Evolutionary conservation across 2,797 vertebrate species (phyloP), one percentile per base, ranked within the genome.

Genomic region (Oophaga sylvatica): DNA sequence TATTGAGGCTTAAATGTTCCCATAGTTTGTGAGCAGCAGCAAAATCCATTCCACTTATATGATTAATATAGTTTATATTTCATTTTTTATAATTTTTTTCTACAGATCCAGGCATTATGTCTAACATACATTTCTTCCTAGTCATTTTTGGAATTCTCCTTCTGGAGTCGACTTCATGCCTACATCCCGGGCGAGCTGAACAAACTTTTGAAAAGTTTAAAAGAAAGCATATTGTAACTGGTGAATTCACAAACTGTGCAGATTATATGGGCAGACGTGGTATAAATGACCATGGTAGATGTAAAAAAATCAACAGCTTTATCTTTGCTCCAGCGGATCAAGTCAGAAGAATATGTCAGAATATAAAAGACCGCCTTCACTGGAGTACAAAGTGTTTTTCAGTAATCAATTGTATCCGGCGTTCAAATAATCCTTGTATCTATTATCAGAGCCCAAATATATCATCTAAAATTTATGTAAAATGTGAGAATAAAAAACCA

Each of bases 401-500:
- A 11, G 63, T 67, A 10, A 3, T 67, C n/a, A 19, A 26, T 9
- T 67, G 63, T 67, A 26, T 0, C 10, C 22, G 2, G 0, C 11
- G 0, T 7, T 26, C 63, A 67, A 26, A 2, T 1, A 10, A 2
- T 0, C 63, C 63, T 26, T 67, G 63, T 67, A 10, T 2, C 11
- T 67, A 67, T 4, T 2, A 0, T 11, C 2, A 13, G 22, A 4
- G 26, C 20, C 2, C n/a, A n/a, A 5, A 0, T 2, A 2, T n/a
- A 67, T 2, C 1, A 1, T 26, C 10, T 11, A 1, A 67, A 22
- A 26, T 67, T 26, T 1, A 67, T 3, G 11, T 67, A 67, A 67
- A 26, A 26, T 67, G 63, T 67, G 63, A 67, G 22, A 67, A 26
- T 1, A 2, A 2, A 26, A 0, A 11, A 26, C 63, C 63, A 26